Percentiles rank a stretch among this genome's conserved stretches.
phyloP scores from a whole-genome alignment of 2,797 vertebrate species.

The Cygnus olor region DNA sequence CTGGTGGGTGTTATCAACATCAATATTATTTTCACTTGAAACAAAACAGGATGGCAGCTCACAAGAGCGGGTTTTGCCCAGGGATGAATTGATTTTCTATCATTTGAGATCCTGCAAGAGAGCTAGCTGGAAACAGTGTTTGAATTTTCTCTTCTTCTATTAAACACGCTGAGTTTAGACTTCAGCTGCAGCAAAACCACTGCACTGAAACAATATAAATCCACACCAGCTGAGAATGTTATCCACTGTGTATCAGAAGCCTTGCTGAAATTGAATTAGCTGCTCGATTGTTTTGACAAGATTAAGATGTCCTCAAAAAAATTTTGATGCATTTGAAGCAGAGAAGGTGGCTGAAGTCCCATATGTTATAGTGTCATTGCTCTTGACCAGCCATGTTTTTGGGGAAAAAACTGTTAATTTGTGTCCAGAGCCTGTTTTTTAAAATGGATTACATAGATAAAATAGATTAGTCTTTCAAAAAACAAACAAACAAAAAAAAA shows the following conservation, averaged over 20 bases:
- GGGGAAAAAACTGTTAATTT: background rate
- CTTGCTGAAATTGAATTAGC: background rate
- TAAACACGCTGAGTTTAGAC: background rate
- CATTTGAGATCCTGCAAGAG: background rate
- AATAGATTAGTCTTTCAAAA: background rate
- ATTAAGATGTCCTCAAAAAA: background rate
- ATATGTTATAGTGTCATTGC: background rate
- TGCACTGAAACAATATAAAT: background rate
- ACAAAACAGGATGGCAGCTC: background rate
- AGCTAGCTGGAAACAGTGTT: background rate
- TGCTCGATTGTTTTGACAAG: background rate
- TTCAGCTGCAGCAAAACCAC: background rate
- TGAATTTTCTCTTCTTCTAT: background rate
- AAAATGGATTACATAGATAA: background rate
- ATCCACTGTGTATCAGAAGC: background rate
- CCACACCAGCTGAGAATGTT: background rate
- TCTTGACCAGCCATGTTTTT: background rate
- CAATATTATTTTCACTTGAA: background rate
- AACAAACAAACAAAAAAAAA: background rate
- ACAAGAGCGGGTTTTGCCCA: background rate
- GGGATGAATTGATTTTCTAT: background rate
- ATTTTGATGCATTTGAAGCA: background rate
- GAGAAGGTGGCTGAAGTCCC: background rate
- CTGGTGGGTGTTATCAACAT: background rate
- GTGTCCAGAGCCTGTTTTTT: background rate